Conservation (phyloP, 2,797 vertebrate genomes). For the Betta splendens region DNA sequence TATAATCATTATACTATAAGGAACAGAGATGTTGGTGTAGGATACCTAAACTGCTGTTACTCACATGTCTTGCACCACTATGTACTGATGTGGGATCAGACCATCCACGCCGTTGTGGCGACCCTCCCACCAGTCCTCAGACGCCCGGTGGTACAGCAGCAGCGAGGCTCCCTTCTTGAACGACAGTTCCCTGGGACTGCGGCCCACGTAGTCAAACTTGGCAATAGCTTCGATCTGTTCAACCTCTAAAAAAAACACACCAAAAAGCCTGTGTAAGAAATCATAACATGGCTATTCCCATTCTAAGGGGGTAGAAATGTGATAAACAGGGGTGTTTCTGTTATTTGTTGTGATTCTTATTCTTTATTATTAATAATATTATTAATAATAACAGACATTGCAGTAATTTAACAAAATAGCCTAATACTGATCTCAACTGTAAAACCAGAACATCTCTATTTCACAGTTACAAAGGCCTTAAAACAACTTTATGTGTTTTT, state of each 20-base stretch:
- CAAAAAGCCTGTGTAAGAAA: background rate
- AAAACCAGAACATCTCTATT: too few relatives aligned
- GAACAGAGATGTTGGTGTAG: too few relatives aligned
- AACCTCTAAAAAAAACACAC: conserved; percentile 81
- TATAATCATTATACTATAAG: too few relatives aligned
- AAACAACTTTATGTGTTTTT: too few relatives aligned
- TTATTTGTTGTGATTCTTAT: too few relatives aligned
- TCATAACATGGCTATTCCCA: background rate
- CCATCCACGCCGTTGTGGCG: conserved; percentile 94
- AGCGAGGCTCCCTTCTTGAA: conserved; percentile 95
- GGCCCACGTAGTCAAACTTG: conserved; percentile 92
- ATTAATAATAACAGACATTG: too few relatives aligned
- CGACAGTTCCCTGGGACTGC: conserved; percentile 89
- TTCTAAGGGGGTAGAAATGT: background rate
- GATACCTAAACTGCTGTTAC: conserved; percentile 71
- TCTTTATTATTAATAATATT: too few relatives aligned
- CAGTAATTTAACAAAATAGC: too few relatives aligned
- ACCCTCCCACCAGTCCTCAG: conserved; percentile 96
- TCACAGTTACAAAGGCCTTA: too few relatives aligned
- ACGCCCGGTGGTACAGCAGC: conserved; percentile 90
- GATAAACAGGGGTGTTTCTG: background rate
- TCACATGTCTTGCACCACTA: conserved; percentile 96
- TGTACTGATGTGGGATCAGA: conserved; percentile 96
- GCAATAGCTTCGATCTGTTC: conserved; percentile 96
- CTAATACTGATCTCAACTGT: too few relatives aligned